phyloP scores from a whole-genome alignment of 2,113 vertebrate genomes.

The Sprattus sprattus region DNA sequence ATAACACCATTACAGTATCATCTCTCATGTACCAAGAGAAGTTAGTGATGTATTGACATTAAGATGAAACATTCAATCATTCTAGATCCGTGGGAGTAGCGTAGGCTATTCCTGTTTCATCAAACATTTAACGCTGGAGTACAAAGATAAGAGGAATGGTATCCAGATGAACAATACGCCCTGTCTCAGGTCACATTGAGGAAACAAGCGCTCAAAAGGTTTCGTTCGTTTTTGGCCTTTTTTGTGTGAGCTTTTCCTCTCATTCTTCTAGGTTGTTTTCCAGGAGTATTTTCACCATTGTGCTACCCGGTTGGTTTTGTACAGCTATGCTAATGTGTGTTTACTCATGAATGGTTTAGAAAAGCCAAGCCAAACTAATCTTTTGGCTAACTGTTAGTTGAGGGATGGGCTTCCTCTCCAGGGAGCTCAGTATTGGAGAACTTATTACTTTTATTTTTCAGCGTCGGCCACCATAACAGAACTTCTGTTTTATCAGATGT shows the following conservation, averaged over 20 bases:
- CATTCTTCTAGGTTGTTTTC: neutral
- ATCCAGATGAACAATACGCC: neutral
- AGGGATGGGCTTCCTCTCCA: slow-evolving; percentile 2
- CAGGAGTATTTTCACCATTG: neutral
- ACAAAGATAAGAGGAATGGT: neutral
- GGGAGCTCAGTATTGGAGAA: neutral
- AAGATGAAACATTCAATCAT: neutral
- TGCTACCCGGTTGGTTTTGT: neutral
- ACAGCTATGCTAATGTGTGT: slow-evolving; percentile 19
- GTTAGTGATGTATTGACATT: neutral
- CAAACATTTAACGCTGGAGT: neutral
- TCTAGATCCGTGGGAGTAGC: neutral
- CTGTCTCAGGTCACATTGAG: neutral
- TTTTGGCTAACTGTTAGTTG: slow-evolving; percentile 6
- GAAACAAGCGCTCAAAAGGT: neutral
- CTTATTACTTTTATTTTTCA: neutral
- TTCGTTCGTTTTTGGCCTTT: neutral
- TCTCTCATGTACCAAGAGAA: neutral
- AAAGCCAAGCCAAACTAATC: neutral
- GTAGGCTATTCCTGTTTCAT: neutral
- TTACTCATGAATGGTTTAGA: neutral
- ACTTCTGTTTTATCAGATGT: slow-evolving; percentile 10
- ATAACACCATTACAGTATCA: neutral
- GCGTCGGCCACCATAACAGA: neutral
- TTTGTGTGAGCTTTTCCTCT: neutral